These are phyloP conservation scores for Podargus strigoides DNA, from an alignment of 2,797 vertebrate species.

Conservation along the genomic window DNA sequence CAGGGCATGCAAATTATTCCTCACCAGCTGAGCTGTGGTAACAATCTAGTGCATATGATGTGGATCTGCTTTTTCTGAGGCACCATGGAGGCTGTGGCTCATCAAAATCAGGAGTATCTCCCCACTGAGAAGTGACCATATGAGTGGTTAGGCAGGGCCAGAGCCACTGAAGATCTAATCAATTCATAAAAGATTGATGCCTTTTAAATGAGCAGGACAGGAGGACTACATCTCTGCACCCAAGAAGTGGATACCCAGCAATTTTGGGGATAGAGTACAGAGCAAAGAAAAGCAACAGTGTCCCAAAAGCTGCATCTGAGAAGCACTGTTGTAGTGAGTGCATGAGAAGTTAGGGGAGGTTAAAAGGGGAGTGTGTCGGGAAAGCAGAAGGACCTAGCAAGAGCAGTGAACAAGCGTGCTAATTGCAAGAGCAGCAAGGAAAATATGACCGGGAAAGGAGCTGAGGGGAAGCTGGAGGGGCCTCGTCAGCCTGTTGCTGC, in stretches of 20 bases:
- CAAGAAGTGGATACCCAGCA: fast-evolving
- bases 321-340: not conserved
- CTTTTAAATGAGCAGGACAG: not conserved
- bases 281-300: not conserved
- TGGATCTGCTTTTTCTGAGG: not conserved
- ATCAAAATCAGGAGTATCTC: not conserved
- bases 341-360: not conserved
- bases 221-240: not conserved
- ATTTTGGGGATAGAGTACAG: not conserved
- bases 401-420: conserved; percentile 52
- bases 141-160: not conserved
- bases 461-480: conserved; percentile 60
- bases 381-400: conserved; percentile 18
- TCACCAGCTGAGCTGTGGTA: not conserved
- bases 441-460: conserved; percentile 54
- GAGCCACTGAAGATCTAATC: not conserved
- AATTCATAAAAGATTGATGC: fast-evolving
- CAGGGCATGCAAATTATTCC: not conserved
- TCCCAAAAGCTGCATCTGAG: not conserved
- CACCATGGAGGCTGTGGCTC: not conserved
- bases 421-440: conserved; percentile 72
- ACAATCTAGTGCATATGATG: not conserved
- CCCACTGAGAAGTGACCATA: not conserved
- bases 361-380: conserved; percentile 16
- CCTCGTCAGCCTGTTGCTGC: conserved; percentile 68